Evolutionary conservation across 2,113 vertebrate species (phyloP), one percentile per base, ranked within the genome.

Genomic region (Ptilonorhynchus violaceus): DNA sequence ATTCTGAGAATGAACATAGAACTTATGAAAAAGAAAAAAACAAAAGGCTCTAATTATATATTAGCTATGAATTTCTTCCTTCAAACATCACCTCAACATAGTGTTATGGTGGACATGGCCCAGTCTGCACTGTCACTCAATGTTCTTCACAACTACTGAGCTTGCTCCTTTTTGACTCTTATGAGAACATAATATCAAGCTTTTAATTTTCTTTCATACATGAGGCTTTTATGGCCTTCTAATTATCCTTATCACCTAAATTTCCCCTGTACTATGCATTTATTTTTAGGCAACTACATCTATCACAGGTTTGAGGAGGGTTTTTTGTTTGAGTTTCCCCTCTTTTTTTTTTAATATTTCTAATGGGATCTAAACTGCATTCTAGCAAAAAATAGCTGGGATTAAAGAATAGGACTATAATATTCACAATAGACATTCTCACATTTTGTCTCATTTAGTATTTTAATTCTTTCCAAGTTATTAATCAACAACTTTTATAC

Each of bases 71-170:
- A 66, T 46, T 49, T 77, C 37, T 56, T 70, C 7, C 37, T 87
- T 81, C 44, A 66, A 93, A n/a, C 18, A 37, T 41, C 41, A 53
- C 9, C 19, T 66, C 49, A 69, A 31, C 8, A 44, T 4, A 30
- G 44, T 20, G 4, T 33, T 42, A 47, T 2, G 2, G 53, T 30
- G 35, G 30, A 23, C 20, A 41, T 0, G 0, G 35, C 15, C 30
- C 44, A 25, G 13, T 24, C 39, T 53, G 15, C 30, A 15, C 15
- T 74, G 39, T 49, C 16, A 20, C 0, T 1, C n/a, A n/a, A 60
- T 1, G 4, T 2, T 70, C 37, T 66, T 87, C 78, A 85, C 31
- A 85, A 78, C 44, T 62, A 64, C 20, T 16, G 12, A 20, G 39
- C 3, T 78, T 52, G 27, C 59, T 53, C 8, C 17, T 69, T 18